Evolutionary conservation across 2,113 vertebrate species (phyloP).

Genomic region (Heptranchias perlo): DNA sequence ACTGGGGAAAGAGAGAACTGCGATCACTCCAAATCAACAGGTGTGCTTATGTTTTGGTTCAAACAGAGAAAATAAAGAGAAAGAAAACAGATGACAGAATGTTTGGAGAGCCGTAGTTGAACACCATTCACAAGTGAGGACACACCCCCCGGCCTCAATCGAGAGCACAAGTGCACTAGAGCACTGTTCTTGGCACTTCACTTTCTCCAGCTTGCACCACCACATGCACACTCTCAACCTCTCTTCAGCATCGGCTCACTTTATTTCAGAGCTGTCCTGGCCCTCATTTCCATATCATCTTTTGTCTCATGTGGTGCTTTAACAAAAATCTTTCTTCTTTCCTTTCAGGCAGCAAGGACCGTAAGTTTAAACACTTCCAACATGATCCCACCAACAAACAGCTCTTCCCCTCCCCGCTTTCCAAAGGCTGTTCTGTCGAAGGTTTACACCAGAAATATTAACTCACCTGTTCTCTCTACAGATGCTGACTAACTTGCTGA

Average conservation of each 20-base stretch:
- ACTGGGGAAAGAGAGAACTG: neutral
- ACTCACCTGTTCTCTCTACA: neutral
- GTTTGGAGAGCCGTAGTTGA: neutral
- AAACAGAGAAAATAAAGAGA: neutral
- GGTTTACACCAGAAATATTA: neutral
- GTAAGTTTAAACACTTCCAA: neutral
- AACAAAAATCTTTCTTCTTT: neutral
- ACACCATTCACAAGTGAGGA: neutral
- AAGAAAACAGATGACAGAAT: neutral
- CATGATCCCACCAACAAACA: neutral
- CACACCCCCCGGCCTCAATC: neutral
- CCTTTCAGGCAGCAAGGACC: neutral
- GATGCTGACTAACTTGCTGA: neutral
- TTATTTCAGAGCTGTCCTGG: neutral
- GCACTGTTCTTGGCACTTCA: neutral
- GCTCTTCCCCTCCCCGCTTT: neutral
- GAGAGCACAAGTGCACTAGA: neutral
- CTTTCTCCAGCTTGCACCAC: neutral
- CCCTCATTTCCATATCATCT: neutral
- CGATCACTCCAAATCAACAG: neutral
- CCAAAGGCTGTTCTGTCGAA: neutral
- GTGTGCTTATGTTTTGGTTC: constrained; percentile 14
- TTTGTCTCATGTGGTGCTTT: neutral
- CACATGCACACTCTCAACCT: neutral
- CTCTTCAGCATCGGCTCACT: neutral